Percentiles rank a stretch among this genome's conserved stretches.
Evolutionary conservation across 2,797 vertebrate species (phyloP).

Genomic region (Euphonia xanthogaster): DNA sequence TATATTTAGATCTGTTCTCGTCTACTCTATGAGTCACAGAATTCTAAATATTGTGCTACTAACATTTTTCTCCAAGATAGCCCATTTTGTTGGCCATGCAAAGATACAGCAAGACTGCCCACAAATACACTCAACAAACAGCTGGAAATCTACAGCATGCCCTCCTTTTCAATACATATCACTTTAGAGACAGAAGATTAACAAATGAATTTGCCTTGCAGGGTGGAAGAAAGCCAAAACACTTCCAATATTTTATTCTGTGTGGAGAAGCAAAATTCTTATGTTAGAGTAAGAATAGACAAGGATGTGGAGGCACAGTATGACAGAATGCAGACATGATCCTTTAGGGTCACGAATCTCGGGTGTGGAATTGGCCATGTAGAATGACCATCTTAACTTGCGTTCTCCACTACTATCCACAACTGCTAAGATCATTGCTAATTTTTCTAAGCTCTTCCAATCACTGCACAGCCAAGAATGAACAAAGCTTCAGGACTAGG

Average conservation of each 20-base stretch:
- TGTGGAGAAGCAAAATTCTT: not conserved
- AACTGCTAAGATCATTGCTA: not conserved
- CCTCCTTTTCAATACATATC: not conserved
- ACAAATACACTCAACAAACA: not conserved
- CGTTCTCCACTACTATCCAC: not conserved
- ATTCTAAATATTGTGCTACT: not conserved
- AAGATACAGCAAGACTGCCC: not conserved
- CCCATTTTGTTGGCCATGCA: not conserved
- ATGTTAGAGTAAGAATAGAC: not conserved
- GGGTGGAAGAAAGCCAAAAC: not conserved
- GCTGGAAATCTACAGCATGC: not conserved
- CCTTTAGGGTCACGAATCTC: not conserved
- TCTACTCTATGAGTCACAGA: not conserved
- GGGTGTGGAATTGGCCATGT: not conserved
- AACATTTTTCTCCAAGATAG: not conserved
- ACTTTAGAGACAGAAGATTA: not conserved
- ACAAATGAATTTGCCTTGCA: not conserved
- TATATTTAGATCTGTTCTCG: not conserved
- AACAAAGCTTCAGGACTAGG: not conserved
- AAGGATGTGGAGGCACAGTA: not conserved
- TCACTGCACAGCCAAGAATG: not conserved
- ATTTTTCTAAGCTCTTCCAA: not conserved
- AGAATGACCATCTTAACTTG: not conserved
- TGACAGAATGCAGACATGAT: not conserved
- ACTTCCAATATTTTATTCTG: not conserved